Evolutionary conservation across 2,888 invertebrate genomes (phyloP), one percentile per base, ranked within the genome.

Genomic region (Diogma glabrata): DNA sequence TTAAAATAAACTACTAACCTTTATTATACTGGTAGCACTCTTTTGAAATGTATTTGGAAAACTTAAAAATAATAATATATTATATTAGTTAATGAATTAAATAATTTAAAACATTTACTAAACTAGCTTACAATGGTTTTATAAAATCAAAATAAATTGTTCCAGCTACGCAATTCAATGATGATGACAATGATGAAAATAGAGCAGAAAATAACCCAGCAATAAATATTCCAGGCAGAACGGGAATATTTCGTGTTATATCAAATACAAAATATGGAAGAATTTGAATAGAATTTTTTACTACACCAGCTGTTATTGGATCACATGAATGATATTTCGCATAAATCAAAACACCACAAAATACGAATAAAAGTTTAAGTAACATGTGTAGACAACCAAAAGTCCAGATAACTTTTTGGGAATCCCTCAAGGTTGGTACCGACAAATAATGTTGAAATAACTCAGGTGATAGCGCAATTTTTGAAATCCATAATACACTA

Each of bases 121-220:
- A 22, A 22, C 22, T n/a, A n/a, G 23, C 43, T 12, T n/a, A 43
- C 43, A 47, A 12, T n/a, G 10, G 47, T 50, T 74, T 71, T 22
- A 82, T 72, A 58, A 81, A 80, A 60, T 82, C 81, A 62, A 81
- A 78, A 59, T 79, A 82, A 23, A 81, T 64, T 0, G 79, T 78
- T 10, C 79, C 81, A 12, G 80, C 71, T 55, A 79, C 66, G 1
- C 80, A 78, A 60, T 81, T 82, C 17, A 82, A 69, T 36, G 74
- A 67, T 1, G 79, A 75, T n/a, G 81, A 80, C 61, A 82, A 75
- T 40, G 81, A 77, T 45, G 81, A 79, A 20, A 86, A 72, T 1
- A 83, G 82, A 0, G 86, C 83, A 60, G 82, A 81, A 57, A 86
- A 84, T 38, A 85, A 74, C 20, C 85, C 81, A 22, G 86, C 83